Percentiles rank a stretch among this genome's conserved stretches.
phyloP scores from a whole-genome alignment of 2,888 invertebrate species.

The Xestia rhomboidea region DNA sequence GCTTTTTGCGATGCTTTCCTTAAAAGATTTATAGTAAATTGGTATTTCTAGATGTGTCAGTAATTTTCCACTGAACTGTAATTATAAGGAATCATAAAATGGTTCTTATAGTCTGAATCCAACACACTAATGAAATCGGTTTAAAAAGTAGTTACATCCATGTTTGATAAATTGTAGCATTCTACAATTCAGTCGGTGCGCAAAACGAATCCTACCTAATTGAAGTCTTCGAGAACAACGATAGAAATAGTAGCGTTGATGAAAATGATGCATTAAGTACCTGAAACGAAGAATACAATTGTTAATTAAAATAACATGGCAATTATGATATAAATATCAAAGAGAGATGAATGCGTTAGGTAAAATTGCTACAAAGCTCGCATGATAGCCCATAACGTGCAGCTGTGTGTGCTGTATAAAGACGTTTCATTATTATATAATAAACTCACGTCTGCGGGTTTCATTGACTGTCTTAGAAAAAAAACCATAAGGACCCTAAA shows the following conservation, averaged over 20 bases:
- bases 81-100: not conserved
- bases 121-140: not conserved
- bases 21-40: not conserved
- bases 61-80: constrained; percentile 1
- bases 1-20: constrained; percentile 12
- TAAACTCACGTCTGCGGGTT: not conserved
- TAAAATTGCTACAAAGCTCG: not conserved
- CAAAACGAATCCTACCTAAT: constrained; percentile 6
- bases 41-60: not conserved
- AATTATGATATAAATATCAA: not conserved
- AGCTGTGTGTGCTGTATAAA: too few relatives aligned
- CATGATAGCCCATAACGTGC: not conserved
- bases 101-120: not conserved
- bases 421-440: not conserved
- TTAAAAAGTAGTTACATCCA: not conserved
- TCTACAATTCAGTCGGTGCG: not conserved
- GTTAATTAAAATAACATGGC: not conserved
- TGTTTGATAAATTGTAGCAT: not conserved
- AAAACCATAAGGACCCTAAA: not conserved
- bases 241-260: not conserved
- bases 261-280: constrained; percentile 36
- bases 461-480: not conserved
- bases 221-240: not conserved
- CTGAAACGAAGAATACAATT: constrained; percentile 41
- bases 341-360: not conserved